phyloP scores from a whole-genome alignment of 2,113 vertebrate species.

The Toxostoma redivivum region DNA sequence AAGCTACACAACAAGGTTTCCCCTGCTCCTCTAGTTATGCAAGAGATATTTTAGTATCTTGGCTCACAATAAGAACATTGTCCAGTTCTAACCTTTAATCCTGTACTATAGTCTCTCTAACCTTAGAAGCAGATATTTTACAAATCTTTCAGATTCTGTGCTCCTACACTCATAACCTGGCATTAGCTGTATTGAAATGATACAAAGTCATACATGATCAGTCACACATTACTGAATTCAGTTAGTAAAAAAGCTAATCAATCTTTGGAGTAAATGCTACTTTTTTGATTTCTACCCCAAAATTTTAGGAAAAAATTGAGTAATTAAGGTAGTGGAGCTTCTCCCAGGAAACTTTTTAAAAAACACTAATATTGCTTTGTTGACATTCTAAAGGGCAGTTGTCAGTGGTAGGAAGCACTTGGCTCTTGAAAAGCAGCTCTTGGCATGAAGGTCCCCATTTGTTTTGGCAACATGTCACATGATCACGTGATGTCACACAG shows the following conservation, averaged over 20 bases:
- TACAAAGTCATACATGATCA: not conserved
- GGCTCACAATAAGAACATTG: not conserved
- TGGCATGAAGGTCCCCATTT: not conserved
- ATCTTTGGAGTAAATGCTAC: not conserved
- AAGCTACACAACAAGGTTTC: not conserved
- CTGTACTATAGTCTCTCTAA: not conserved
- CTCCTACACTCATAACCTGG: not conserved
- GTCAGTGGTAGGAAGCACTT: not conserved
- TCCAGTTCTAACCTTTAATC: not conserved
- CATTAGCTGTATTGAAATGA: not conserved
- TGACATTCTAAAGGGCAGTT: not conserved
- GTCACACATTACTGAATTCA: not conserved
- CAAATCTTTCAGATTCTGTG: not conserved
- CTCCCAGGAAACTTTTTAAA: not conserved
- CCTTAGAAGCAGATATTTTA: not conserved
- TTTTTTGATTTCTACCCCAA: not conserved
- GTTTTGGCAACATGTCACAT: not conserved
- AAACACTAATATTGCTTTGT: not conserved
- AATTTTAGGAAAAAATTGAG: not conserved
- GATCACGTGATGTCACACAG: not conserved
- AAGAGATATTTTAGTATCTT: not conserved
- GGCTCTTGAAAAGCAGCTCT: not conserved
- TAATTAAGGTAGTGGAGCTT: not conserved
- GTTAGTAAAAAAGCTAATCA: not conserved
- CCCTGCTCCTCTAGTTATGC: not conserved